Conservation (phyloP, 2,113 vertebrate species). For the human (Homo sapiens) region GRCh38 chr3:168397001-168397500, state of each 20-base stretch:
- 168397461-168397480: not conserved
- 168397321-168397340: slow-evolving; percentile 1
- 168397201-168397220: not conserved
- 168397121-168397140: slow-evolving; percentile 15
- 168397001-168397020: slow-evolving; percentile 73
- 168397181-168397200: not conserved
- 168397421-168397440: not conserved
- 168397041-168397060: slow-evolving; percentile 77
- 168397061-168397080: slow-evolving; percentile 78
- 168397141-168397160: not conserved
- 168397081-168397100: slow-evolving; percentile 57
- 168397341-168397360: not conserved
- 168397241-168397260: not conserved
- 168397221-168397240: not conserved
- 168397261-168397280: not conserved
- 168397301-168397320: not conserved
- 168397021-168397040: slow-evolving; percentile 74
- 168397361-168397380: not conserved
- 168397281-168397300: not conserved
- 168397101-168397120: slow-evolving; percentile 10
- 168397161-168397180: not conserved
- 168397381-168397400: not conserved
- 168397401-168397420: not conserved
- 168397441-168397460: not conserved
- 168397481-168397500: not conserved